Base-by-base conservation (phyloP, 2,113 vertebrate genomes). In the Onychostoma macrolepis region DNA sequence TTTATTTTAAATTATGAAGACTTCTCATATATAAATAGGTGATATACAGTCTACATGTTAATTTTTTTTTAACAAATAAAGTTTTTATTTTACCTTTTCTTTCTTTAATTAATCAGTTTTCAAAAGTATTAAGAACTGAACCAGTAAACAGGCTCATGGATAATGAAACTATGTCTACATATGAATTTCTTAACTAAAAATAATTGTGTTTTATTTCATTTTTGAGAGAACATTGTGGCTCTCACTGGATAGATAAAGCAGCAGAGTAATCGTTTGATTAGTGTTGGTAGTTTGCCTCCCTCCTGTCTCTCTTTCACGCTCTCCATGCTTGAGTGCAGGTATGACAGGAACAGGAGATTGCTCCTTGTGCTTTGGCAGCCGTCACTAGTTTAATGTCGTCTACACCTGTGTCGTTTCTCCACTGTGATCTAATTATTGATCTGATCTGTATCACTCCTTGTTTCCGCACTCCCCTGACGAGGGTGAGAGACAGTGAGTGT, bases 361-460 rank as follows among this genome's bases (percentile, higher is more conserved):
- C 50, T 83, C 63, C 63, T 82, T 89, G 75, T 74, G 72, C 30
- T 67, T 61, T 83, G 61, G 26, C 71, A 82, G 83, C 4, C 30
- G 2, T 38, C 33, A 53, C 9, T 85, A 61, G 45, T 87, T 75
- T 87, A 83, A 83, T 88, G 67, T 88, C 30, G 38, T 81, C 71
- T 65, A 53, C 69, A 75, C 41, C 77, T 83, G 79, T 78, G 38
- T 85, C 61, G 45, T 56, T 84, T 33, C 83, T 69, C 86, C 50
- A 4, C 86, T 83, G 78, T 80, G 81, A 89, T 89, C 86, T 89
- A 87, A 89, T 89, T 89, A 89, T 89, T 80, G 86, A 89, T 85
- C 78, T 89, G 88, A 87, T 89, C 83, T 65, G 63, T 84, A 82
- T 89, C 85, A 15, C 38, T 85, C 83, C 85, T 81, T 79, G 88